Evolutionary conservation across 2,888 invertebrate genomes (phyloP), one percentile per base, ranked within the genome.

Genomic region (Seira musarum): DNA sequence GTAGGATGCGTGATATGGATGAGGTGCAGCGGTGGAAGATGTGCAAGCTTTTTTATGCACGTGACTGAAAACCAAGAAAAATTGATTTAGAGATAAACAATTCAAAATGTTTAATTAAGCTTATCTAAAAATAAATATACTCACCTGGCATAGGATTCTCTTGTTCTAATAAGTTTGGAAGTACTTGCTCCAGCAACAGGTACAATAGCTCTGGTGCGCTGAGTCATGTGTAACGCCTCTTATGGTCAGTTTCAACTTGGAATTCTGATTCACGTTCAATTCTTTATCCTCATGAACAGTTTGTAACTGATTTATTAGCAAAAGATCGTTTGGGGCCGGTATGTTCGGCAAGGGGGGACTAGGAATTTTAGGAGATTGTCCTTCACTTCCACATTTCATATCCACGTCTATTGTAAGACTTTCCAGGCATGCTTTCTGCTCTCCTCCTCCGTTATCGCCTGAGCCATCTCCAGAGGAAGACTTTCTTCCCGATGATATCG

Each of bases 1-100:
- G 91, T 95, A 94, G 88, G 93, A 92, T 88, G 94, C 93, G 91
- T 95, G 94, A 85, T 89, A 90, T 13, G 90, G 90, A 83, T 89
- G 88, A 40, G 46, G 88, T 82, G 70, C 83, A 74, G 65, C 82
- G 25, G 66, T 35, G 19, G 83, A 40, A 21, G 71, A 74, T 8
- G 2, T 71, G 10, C 79, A 60, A 57, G 71, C 67, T 40, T 79
- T 79, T 19, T 40, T 69, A 64, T 82, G 71, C 35, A 60, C 75
- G 24, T 82, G 82, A 64, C 80, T 80, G 22, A 2, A 17, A 65
- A 65, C 6, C 6, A 5, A 8, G 22, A 65, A 35, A 19, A 65
- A 30, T 65, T 25, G 30, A 15, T 63, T 63, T 30, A 65, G n/a
- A 40, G 21, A 64, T 40, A 46, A 19, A 13, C 61, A 61, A 61